A percentile compares a stretch with the other conserved stretches of the same genome.
These are phyloP conservation scores for Nothocercus nigrocapillus DNA, from an alignment of 2,113 vertebrate genomes.

Conservation along the genomic window DNA sequence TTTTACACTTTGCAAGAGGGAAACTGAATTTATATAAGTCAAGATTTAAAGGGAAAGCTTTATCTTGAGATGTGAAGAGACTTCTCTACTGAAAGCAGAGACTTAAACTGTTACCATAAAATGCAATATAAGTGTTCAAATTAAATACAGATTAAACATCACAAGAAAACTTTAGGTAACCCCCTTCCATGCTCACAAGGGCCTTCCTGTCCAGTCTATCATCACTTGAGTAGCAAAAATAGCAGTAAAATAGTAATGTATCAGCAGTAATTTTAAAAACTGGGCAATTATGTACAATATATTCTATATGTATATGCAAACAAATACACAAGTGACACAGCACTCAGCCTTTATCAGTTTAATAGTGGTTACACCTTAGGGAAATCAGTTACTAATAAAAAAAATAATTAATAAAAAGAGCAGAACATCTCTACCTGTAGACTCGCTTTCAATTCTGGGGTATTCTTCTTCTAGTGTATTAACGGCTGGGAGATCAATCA, in stretches of 20 bases:
- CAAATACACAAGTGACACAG: too few relatives aligned
- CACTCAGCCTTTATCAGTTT: background rate
- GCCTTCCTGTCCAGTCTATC: background rate
- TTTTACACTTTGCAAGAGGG: background rate
- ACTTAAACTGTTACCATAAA: background rate
- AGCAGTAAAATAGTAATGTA: background rate
- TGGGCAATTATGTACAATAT: background rate
- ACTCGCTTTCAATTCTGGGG: constrained; percentile 90
- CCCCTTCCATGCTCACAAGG: background rate
- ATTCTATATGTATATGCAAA: too few relatives aligned
- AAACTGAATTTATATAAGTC: background rate
- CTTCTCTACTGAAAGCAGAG: background rate
- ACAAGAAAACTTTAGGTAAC: background rate
- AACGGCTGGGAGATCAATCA: constrained; percentile 85
- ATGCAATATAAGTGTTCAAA: background rate
- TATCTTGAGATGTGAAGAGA: background rate
- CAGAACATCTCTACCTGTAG: constrained; percentile 83
- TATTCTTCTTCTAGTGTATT: constrained; percentile 86
- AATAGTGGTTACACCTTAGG: background rate
- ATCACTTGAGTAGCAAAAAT: background rate
- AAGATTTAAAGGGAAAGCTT: background rate
- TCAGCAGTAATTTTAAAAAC: background rate
- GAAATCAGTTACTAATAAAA: background rate
- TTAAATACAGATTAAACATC: background rate
- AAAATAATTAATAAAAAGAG: background rate